phyloP scores from a whole-genome alignment of 2,888 invertebrate species.

The Arenicola marina region DNA sequence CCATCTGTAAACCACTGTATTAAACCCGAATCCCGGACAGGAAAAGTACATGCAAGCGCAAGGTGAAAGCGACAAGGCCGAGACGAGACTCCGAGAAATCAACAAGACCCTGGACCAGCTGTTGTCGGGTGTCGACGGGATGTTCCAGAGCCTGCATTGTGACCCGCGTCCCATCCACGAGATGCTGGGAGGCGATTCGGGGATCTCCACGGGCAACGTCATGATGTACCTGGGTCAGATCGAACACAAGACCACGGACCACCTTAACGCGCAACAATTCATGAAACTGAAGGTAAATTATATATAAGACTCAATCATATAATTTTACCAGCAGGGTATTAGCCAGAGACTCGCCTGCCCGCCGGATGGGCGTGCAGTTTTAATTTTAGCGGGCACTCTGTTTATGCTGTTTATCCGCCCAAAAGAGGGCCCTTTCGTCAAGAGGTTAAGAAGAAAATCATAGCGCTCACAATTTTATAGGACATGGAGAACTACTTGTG shows the following conservation, averaged over 20 bases:
- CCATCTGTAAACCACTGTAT: too few species aligned
- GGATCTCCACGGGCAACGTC: slow-evolving; percentile 76
- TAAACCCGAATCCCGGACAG: too few species aligned
- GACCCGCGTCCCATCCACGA: slow-evolving; percentile 64
- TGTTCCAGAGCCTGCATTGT: slow-evolving; percentile 70
- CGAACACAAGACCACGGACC: slow-evolving; percentile 73
- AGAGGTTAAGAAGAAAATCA: too few species aligned
- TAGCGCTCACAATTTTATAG: too few species aligned
- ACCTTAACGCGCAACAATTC: slow-evolving; percentile 62
- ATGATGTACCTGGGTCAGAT: slow-evolving; percentile 79
- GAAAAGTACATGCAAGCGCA: slow-evolving; percentile 12
- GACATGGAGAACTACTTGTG: too few species aligned
- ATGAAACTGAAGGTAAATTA: slow-evolving; percentile 42
- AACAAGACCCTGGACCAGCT: slow-evolving; percentile 55
- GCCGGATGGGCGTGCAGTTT: too few species aligned
- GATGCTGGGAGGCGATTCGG: slow-evolving; percentile 64
- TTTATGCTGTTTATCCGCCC: too few species aligned
- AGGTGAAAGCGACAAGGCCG: slow-evolving; percentile 32
- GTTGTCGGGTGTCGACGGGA: slow-evolving; percentile 4
- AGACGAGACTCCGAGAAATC: slow-evolving; percentile 48
- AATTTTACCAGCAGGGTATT: too few species aligned
- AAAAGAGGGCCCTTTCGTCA: too few species aligned
- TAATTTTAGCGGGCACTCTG: too few species aligned
- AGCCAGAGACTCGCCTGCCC: too few species aligned
- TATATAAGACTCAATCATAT: too few species aligned